These are phyloP conservation scores for Carcinoscorpius rotundicauda DNA, from an alignment of 1,140 invertebrate genomes.

Conservation along the genomic window DNA sequence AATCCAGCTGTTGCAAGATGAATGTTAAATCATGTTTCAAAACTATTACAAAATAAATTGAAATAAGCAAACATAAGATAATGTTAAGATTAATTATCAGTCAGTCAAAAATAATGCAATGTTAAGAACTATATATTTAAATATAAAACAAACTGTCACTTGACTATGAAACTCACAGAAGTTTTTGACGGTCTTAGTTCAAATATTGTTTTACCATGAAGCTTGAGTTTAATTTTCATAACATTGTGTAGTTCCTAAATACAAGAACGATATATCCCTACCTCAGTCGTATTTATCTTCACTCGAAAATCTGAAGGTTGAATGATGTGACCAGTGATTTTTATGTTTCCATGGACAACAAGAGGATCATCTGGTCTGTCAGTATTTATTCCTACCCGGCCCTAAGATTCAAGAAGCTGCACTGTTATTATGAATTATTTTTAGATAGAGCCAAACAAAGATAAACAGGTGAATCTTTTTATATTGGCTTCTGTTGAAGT, in stretches of 20 bases:
- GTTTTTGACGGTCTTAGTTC: too few relatives aligned
- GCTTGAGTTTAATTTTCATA: not conserved
- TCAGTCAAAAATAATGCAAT: too few relatives aligned
- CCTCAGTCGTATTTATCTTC: constrained; percentile 85
- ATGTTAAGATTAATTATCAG: too few relatives aligned
- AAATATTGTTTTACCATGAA: too few relatives aligned
- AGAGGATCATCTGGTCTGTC: constrained; percentile 88
- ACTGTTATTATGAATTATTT: too few relatives aligned
- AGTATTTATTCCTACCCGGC: constrained; percentile 86
- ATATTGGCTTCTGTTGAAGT: not conserved
- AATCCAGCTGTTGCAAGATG: constrained; percentile 46
- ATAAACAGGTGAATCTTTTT: too few relatives aligned
- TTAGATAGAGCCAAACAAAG: too few relatives aligned
- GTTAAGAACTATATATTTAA: too few relatives aligned
- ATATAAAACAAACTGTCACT: too few relatives aligned
- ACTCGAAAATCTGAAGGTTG: constrained; percentile 87
- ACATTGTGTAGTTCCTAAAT: too few relatives aligned
- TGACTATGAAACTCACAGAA: too few relatives aligned
- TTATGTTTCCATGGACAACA: constrained; percentile 76
- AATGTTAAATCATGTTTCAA: not conserved
- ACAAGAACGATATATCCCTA: constrained; percentile 30
- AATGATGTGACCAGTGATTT: constrained; percentile 80
- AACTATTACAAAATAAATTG: constrained; percentile 1
- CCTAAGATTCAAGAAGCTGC: constrained; percentile 21
- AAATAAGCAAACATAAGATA: too few relatives aligned